These are phyloP conservation scores for Athalia cordata DNA, from an alignment of 2,888 invertebrate species.

Conservation along the genomic window DNA sequence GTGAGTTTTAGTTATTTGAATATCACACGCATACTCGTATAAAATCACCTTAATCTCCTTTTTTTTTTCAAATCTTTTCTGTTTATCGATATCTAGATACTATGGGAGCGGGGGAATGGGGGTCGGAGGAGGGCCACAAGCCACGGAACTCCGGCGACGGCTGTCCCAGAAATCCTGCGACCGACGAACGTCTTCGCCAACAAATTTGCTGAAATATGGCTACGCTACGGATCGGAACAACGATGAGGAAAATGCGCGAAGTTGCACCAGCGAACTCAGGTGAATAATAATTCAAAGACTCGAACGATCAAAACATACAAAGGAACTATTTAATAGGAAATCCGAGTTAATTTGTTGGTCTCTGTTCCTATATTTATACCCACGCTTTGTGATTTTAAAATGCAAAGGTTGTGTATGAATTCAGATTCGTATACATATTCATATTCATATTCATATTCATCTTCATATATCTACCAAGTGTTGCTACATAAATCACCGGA, in stretches of 20 bases:
- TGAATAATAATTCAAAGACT: slow-evolving; percentile 9
- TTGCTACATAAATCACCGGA: not conserved
- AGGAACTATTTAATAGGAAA: not conserved
- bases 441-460: not conserved
- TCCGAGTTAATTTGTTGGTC: not conserved
- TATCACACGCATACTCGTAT: not conserved
- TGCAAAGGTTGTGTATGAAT: not conserved
- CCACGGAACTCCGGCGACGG: slow-evolving; percentile 72
- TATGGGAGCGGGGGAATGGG: slow-evolving; percentile 73
- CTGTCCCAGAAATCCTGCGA: slow-evolving; percentile 47
- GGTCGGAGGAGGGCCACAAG: slow-evolving; percentile 73
- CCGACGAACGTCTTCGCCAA: slow-evolving; percentile 26
- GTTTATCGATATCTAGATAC: slow-evolving; percentile 61
- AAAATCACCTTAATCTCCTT: not conserved
- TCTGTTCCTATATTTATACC: too few relatives aligned
- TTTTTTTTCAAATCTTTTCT: not conserved
- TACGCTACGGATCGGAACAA: not conserved
- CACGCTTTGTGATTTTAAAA: not conserved
- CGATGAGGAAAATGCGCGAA: slow-evolving; percentile 8
- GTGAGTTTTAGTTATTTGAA: slow-evolving; percentile 58
- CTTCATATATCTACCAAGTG: not conserved
- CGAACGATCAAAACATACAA: slow-evolving; percentile 4
- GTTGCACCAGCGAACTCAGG: slow-evolving; percentile 31
- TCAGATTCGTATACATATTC: not conserved
- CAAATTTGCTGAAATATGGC: slow-evolving; percentile 21